Base-by-base conservation (phyloP, 2,797 vertebrate species). In the Sebastes itinus region DNA sequence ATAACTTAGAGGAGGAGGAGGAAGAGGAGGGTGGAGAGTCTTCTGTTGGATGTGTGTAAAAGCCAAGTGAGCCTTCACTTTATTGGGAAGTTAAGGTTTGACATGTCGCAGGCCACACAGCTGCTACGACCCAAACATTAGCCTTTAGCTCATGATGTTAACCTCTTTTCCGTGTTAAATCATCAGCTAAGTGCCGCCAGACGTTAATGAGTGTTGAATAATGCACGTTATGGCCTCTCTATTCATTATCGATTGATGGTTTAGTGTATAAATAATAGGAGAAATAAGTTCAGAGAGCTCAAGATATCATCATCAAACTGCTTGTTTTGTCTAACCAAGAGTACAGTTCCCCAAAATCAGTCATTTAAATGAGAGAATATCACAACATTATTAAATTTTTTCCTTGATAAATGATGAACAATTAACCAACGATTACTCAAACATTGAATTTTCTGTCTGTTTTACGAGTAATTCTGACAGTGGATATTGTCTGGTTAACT, bases 41-140 rank as follows among this genome's bases (percentile, higher is more conserved):
- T 56, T 38, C 33, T 12, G 32, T 63, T 72, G 61, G 63, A 76
- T 55, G 9, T 65, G 56, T 76, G 35, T 49, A 46, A 27, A 68
- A 79, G 80, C 14, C 33, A 55, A 79, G 66, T 18, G 46, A 75
- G 52, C 20, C 9, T 54, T 63, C 5, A 30, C 12, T 62, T 78
- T 33, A 75, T 38, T 62, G 64, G 71, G 35, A 67, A 38, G 61
- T 62, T 79, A 6, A 77, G n/a, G 56, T 75, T 27, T 77, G 80
- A 77, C 33, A 77, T 22, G 64, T 32, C 6, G 49, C 61, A 78
- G 75, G 59, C 77, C 22, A 7, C 52, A 27, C 55, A 58, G 52
- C 23, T 33, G 23, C 56, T 27, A 5, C 6, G 6, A 78, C 42
- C 59, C 16, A 69, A 58, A 33, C 42, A 52, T 78, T 30, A 75